Base-by-base conservation (phyloP, 1,140 invertebrate genomes). In the Drosophila fuyamai region DNA sequence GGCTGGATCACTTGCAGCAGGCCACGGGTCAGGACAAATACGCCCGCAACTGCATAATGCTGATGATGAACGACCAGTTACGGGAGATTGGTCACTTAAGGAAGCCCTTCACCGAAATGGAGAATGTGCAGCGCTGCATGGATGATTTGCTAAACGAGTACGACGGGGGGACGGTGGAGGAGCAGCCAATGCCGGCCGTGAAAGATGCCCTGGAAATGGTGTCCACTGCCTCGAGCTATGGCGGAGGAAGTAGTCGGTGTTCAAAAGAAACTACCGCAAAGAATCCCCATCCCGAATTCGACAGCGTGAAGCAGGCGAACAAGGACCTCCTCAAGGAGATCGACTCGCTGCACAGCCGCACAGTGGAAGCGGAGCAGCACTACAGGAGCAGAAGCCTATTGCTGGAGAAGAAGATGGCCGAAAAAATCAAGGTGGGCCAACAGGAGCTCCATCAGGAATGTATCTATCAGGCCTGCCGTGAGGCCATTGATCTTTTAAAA, bases 31-130 rank as follows among this genome's bases (percentile, higher is more conserved):
- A 4, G 1, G 66, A 89, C 4, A 89, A 89, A 6, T 84, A 65
- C 27, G 77, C 84, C 8, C 38, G 84, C 1, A 89, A 90, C 50
- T 83, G 80, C 16, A 50, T 89, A 5, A 84, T 90, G 70, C 43
- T 89, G 32, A 23, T 89, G 10, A 68, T 89, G 81, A 54, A 54
- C 10, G 27, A 54, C 7, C 84, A 89, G 46, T 32, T 89, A 12
- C 44, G 36, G 4, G 68, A 74, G 9, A 43, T 46, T 41, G 66
- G 80, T 9, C 66, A 44, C 23, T 44, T 89, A 40, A 29, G 58
- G 10, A 62, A 48, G 10, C 84, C 84, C 8, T 90, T 89, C n/a
- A 48, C 46, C 0, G 66, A 73, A 1, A 0, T 48, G 36, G n/a
- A 40, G 0, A 84, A 84, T 12, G 7, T 54, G 36, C n/a, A 16